Evolutionary conservation across 2,797 vertebrate species (phyloP).

Genomic region (Diplodus sargus): DNA sequence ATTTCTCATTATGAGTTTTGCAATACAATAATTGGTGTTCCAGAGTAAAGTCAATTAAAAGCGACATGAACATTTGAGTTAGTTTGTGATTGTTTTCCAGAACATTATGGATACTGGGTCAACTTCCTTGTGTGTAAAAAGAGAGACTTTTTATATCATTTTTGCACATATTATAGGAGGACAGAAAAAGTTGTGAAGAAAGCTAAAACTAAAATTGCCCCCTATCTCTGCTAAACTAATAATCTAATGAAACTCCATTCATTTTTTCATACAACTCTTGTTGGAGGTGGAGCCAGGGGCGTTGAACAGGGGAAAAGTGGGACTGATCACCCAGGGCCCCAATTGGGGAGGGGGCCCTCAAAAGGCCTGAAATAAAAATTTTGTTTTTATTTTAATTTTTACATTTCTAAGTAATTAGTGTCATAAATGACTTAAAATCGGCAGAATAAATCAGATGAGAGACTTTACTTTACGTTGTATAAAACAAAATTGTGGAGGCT

Average conservation of each 20-base stretch:
- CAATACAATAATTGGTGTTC: slow-evolving; percentile 74
- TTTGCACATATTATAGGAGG: slow-evolving; percentile 1
- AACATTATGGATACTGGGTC: slow-evolving; percentile 25
- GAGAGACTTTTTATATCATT: neutral
- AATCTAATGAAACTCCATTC: neutral
- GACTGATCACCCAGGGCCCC: too few relatives aligned
- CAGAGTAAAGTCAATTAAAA: slow-evolving; percentile 76
- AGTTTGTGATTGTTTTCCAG: slow-evolving; percentile 44
- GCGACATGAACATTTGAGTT: slow-evolving; percentile 48
- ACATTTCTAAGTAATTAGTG: too few relatives aligned
- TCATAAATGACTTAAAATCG: too few relatives aligned
- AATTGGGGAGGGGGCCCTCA: too few relatives aligned
- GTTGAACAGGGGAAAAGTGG: too few relatives aligned
- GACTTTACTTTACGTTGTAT: too few relatives aligned
- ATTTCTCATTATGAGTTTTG: slow-evolving; percentile 79
- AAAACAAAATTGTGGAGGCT: too few relatives aligned
- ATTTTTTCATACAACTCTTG: neutral
- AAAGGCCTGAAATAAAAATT: too few relatives aligned
- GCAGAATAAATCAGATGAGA: too few relatives aligned
- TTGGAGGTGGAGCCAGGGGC: neutral
- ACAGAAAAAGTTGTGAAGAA: neutral
- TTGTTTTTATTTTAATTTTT: too few relatives aligned
- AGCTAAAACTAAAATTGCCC: neutral
- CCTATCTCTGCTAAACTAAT: slow-evolving; percentile 8
- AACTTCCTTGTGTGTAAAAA: slow-evolving; percentile 25